These are phyloP conservation scores for Todiramphus saurophagus DNA, from an alignment of 2,113 vertebrate genomes.

Conservation along the genomic window DNA sequence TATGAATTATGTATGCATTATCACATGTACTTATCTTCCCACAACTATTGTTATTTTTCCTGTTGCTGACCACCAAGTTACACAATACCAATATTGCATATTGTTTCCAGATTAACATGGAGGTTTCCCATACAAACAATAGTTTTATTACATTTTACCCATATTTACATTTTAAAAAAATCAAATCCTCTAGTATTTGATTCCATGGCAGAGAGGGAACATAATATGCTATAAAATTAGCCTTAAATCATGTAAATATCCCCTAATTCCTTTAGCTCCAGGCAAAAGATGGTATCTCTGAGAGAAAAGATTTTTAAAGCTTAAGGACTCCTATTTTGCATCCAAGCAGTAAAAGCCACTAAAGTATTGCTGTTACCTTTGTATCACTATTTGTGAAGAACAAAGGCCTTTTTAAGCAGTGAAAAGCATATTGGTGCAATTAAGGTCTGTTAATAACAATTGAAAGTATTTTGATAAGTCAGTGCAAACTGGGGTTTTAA, in stretches of 20 bases:
- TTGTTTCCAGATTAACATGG: constrained; percentile 50
- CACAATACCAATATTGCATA: constrained; percentile 24
- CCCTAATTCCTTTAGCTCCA: constrained; percentile 63
- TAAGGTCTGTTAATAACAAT: constrained; percentile 51
- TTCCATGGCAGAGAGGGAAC: constrained; percentile 47
- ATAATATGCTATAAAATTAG: constrained; percentile 70
- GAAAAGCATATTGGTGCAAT: constrained; percentile 62
- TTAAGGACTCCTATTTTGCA: constrained; percentile 56
- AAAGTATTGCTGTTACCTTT: constrained; percentile 51
- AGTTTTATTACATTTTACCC: constrained; percentile 59
- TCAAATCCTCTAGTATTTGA: constrained; percentile 56
- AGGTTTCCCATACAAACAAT: constrained; percentile 56
- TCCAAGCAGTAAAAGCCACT: constrained; percentile 56
- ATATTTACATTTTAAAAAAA: constrained; percentile 32
- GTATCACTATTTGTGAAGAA: constrained; percentile 53
- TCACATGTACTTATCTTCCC: neutral
- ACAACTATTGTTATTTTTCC: constrained; percentile 23
- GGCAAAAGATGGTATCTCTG: constrained; percentile 68
- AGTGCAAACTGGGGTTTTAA: constrained; percentile 48
- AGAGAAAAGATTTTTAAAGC: constrained; percentile 66
- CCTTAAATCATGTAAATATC: constrained; percentile 68
- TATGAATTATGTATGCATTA: neutral
- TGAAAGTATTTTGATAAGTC: constrained; percentile 58
- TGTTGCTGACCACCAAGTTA: constrained; percentile 41
- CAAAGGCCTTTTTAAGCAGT: constrained; percentile 59